phyloP scores from a whole-genome alignment of 2,888 invertebrate species.

The Drosophila pseudotalamancana region DNA sequence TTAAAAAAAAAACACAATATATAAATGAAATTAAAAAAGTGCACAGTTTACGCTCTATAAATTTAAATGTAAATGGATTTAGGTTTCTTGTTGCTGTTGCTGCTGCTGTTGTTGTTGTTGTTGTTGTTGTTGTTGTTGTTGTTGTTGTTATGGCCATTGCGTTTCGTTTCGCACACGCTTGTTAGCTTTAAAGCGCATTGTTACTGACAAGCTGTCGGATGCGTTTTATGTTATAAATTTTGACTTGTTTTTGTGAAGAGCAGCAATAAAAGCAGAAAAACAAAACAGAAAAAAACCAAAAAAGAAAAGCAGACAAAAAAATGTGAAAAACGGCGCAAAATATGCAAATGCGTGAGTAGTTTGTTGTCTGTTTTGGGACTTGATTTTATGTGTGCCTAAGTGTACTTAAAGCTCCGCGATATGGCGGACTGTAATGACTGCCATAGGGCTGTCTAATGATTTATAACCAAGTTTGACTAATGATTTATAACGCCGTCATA shows the following conservation, averaged over 20 bases:
- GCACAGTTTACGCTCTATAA: slow-evolving; percentile 80
- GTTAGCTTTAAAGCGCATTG: slow-evolving; percentile 74
- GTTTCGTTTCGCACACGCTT: slow-evolving; percentile 67
- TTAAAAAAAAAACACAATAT: slow-evolving; percentile 13
- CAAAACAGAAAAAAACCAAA: slow-evolving; percentile 1
- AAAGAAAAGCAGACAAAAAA: not conserved
- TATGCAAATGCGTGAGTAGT: slow-evolving; percentile 46
- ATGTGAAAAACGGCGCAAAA: slow-evolving; percentile 20
- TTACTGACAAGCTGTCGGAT: slow-evolving; percentile 75
- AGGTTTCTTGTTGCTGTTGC: slow-evolving; percentile 7
- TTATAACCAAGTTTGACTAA: slow-evolving; percentile 11
- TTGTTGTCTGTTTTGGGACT: slow-evolving; percentile 17
- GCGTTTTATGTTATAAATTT: slow-evolving; percentile 74
- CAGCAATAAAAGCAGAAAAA: slow-evolving; percentile 7
- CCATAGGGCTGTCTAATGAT: slow-evolving; percentile 14
- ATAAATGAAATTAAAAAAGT: slow-evolving; percentile 74
- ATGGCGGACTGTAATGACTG: slow-evolving; percentile 22
- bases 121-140: slow-evolving; percentile 21
- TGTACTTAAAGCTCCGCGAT: slow-evolving; percentile 13
- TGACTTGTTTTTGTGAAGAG: slow-evolving; percentile 63
- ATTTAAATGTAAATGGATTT: slow-evolving; percentile 82
- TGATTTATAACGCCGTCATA: slow-evolving; percentile 23
- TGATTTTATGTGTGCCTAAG: slow-evolving; percentile 7
- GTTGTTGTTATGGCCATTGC: slow-evolving; percentile 37
- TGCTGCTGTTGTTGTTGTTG: slow-evolving; percentile 10